Conservation (phyloP, 2,113 vertebrate genomes). For the Calonectris borealis region DNA sequence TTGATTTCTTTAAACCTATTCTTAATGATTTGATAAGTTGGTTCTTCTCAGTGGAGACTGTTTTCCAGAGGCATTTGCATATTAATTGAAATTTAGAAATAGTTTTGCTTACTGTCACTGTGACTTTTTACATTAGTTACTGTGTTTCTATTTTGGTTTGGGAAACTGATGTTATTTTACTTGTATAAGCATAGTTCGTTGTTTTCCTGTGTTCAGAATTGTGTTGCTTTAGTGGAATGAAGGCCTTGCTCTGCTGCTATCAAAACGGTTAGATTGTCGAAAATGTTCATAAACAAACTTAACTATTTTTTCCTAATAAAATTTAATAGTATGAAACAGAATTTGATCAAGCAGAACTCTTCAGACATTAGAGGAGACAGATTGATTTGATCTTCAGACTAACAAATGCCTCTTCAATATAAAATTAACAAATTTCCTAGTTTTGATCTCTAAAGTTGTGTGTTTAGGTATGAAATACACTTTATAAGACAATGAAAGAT, state of each 20-base stretch:
- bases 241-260: not conserved
- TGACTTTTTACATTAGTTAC: not conserved
- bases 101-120: not conserved
- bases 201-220: not conserved
- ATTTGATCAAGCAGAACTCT: not conserved
- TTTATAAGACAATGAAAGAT: not conserved
- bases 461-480: not conserved
- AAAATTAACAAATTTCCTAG: not conserved
- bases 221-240: not conserved
- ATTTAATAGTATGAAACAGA: not conserved
- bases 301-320: not conserved
- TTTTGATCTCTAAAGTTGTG: not conserved
- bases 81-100: not conserved
- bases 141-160: not conserved
- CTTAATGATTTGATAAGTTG: not conserved
- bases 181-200: not conserved
- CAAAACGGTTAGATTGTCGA: not conserved
- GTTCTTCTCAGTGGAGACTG: not conserved
- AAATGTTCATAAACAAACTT: not conserved
- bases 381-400: not conserved
- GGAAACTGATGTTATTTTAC: not conserved
- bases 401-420: not conserved
- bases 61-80: not conserved
- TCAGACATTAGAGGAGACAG: not conserved
- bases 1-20: not conserved